Percentiles rank a stretch among this genome's conserved stretches.
phyloP scores from a whole-genome alignment of 2,888 invertebrate species.

The Ctena decussata region DNA sequence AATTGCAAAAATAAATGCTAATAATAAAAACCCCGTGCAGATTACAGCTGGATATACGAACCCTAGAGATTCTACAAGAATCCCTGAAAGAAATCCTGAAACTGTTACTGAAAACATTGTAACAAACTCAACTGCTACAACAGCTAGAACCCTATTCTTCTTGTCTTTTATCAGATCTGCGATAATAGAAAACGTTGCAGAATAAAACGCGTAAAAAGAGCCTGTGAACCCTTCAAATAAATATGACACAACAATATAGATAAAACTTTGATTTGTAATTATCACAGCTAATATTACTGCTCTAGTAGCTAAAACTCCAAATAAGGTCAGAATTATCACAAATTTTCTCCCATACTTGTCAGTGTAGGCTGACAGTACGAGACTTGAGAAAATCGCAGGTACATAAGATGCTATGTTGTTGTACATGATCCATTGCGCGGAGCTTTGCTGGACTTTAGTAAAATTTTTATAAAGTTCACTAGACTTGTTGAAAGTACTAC shows the following conservation, averaged over 20 bases:
- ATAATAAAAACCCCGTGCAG: slow-evolving; percentile 3
- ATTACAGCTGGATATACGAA: slow-evolving; percentile 37
- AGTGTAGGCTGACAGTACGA: slow-evolving; percentile 36
- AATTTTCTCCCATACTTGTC: slow-evolving; percentile 52
- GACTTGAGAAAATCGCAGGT: slow-evolving; percentile 28
- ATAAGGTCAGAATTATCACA: slow-evolving; percentile 35
- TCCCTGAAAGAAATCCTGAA: slow-evolving; percentile 37
- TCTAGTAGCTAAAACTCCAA: slow-evolving; percentile 12
- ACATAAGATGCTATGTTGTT: slow-evolving; percentile 26
- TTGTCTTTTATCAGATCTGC: slow-evolving; percentile 41
- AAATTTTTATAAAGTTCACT: neutral
- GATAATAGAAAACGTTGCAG: slow-evolving; percentile 34
- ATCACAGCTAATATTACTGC: slow-evolving; percentile 18
- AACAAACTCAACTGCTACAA: slow-evolving; percentile 37
- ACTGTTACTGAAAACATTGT: slow-evolving; percentile 6
- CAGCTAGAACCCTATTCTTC: slow-evolving; percentile 31
- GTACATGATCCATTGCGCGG: slow-evolving; percentile 29
- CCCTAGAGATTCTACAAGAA: slow-evolving; percentile 47
- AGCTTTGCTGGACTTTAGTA: slow-evolving; percentile 32
- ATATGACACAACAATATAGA: slow-evolving; percentile 17
- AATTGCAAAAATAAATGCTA: slow-evolving; percentile 19
- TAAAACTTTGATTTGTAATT: slow-evolving; percentile 1
- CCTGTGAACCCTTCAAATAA: slow-evolving; percentile 31
- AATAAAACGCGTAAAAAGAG: slow-evolving; percentile 13
- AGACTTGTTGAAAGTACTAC: slow-evolving; percentile 10